Base-by-base conservation (phyloP, 1,140 invertebrate species). In the Drosophila bocqueti region DNA sequence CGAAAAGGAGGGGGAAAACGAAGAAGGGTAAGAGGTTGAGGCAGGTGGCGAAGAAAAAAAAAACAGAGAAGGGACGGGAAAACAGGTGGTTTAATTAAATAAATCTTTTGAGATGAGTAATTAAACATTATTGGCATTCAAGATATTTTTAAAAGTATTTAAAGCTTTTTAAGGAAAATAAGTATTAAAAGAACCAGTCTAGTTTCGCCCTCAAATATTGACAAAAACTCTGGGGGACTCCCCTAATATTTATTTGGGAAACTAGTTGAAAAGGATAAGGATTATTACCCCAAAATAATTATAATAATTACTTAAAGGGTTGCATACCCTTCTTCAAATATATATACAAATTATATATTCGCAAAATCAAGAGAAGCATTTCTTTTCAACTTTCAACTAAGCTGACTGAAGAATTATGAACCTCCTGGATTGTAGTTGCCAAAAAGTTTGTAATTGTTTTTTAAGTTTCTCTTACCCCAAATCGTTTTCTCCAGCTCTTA, bases 371-470 rank as follows among this genome's bases (percentile, higher is more conserved):
- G 5, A 55, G 26, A 34, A 68, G 42, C n/a, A 58, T 72, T 72
- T 71, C 34, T 50, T 73, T 50, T 21, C 38, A 72, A 72, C 66
- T 73, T 49, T 71, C 29, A 55, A 66, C 24, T 13, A 46, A 46
- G 18, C 18, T 21, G 18, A 45, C 10, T 21, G 18, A 0, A 2
- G 8, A 46, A 46, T 46, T 46, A 46, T 46, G 43, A 55, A 34
- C 40, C 57, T 15, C n/a, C 15, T 10, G 49, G 63, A 67, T 55
- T 16, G 4, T 66, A 54, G 46, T 52, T 52, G 21, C 29, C 18
- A 68, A 72, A 72, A 79, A 79, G 55, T 67, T 62, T 74, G 45
- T 58, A 75, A 80, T 61, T 76, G 72, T 63, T 74, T 75, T 75
- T 63, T 63, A 55, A 64, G 71, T 75, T 75, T 75, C 13, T 29